These are phyloP conservation scores for Rosalia funebris DNA, from an alignment of 2,888 invertebrate species.

Conservation along the genomic window DNA sequence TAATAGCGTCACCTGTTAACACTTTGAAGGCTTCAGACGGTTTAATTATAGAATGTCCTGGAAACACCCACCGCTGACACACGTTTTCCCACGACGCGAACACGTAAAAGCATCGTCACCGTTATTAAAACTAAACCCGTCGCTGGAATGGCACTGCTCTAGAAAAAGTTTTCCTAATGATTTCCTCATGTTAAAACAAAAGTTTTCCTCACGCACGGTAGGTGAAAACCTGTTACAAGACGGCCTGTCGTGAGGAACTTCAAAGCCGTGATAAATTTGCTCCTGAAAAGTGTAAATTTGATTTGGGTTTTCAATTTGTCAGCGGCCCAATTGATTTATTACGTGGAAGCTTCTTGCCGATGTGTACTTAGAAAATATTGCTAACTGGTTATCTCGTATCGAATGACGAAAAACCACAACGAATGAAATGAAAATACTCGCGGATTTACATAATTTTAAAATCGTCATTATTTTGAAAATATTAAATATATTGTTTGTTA, in stretches of 20 bases:
- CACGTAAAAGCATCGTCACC: conserved; percentile 6
- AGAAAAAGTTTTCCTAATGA: conserved; percentile 17
- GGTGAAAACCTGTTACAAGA: conserved; percentile 16
- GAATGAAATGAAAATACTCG: too few species aligned
- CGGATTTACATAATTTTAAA: too few species aligned
- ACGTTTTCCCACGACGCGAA: background rate
- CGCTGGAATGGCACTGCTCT: background rate
- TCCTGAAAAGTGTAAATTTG: conserved; percentile 40
- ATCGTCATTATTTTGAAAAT: too few species aligned
- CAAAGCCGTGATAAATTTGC: conserved; percentile 36
- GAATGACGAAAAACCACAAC: too few species aligned
- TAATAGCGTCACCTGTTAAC: too few species aligned
- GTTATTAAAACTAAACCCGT: conserved; percentile 10
- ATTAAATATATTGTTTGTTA: too few species aligned
- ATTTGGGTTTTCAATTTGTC: conserved; percentile 45
- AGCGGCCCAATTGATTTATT: conserved; percentile 39
- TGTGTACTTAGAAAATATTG: conserved; percentile 17
- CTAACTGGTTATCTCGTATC: background rate
- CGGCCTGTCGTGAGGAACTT: conserved; percentile 8
- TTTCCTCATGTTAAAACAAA: conserved; percentile 17
- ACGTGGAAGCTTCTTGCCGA: conserved; percentile 2
- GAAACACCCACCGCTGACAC: background rate
- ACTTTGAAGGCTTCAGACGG: too few species aligned
- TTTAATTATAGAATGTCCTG: background rate
- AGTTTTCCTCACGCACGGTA: conserved; percentile 11